phyloP scores from a whole-genome alignment of 2,888 invertebrate species.

The Alsophila aescularia region DNA sequence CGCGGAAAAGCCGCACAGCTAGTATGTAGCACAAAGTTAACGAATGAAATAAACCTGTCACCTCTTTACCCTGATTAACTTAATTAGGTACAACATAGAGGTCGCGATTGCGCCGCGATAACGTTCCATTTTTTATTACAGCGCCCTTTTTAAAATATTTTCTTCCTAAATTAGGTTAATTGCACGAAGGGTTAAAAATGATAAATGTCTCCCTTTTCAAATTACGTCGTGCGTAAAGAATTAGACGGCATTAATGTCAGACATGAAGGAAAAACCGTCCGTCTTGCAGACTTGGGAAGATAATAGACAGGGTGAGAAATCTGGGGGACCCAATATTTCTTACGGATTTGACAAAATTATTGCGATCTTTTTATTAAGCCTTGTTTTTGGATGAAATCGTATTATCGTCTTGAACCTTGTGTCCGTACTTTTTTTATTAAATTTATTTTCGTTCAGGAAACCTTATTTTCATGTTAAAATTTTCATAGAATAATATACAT shows the following conservation, averaged over 20 bases:
- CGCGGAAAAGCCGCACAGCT: too few species aligned
- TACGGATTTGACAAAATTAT: neutral
- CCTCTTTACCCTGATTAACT: neutral
- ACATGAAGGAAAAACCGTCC: constrained; percentile 51
- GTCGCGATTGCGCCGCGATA: constrained; percentile 45
- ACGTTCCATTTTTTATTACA: constrained; percentile 49
- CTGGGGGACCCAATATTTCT: neutral
- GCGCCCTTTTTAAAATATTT: constrained; percentile 49
- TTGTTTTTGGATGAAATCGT: neutral
- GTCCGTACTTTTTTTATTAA: too few species aligned
- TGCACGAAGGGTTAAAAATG: constrained; percentile 65
- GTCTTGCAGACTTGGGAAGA: constrained; percentile 33
- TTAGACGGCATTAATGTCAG: constrained; percentile 61
- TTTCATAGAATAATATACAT: too few species aligned
- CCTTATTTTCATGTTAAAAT: too few species aligned
- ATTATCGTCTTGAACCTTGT: neutral
- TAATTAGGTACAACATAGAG: constrained; percentile 39
- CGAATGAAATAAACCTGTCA: neutral
- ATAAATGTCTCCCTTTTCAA: constrained; percentile 69
- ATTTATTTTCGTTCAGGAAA: too few species aligned
- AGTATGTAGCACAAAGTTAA: neutral
- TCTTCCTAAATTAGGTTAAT: constrained; percentile 65
- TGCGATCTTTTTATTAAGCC: neutral
- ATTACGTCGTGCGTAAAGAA: constrained; percentile 64
- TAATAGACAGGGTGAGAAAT: constrained; percentile 22